Base-by-base conservation (phyloP, 2,888 invertebrate species). In the Hypena proboscidalis region DNA sequence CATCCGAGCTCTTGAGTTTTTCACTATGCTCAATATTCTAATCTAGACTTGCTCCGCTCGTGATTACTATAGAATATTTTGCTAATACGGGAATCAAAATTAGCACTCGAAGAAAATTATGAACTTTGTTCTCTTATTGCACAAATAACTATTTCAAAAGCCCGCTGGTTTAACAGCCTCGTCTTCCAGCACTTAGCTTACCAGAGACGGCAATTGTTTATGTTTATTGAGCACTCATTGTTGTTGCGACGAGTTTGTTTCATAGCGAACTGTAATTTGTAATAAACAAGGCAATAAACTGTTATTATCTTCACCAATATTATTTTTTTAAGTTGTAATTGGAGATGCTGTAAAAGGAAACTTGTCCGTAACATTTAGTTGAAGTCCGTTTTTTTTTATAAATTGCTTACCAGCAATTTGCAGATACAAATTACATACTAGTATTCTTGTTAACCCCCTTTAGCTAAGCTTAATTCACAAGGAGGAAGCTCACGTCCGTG, bases 141-240 rank as follows among this genome's bases (percentile, higher is more conserved):
- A n/a, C 3, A 4, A 23, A 8, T 9, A 8, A 23, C 3, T 2
- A 9, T 23, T 4, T 26, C 26, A 2, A 22, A 0, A 21, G n/a
- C n/a, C n/a, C 61, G 50, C 58, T 30, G 0, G 2, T 26, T 36
- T 46, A 20, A 30, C 30, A 45, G 64, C 57, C 58, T 23, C 51
- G 40, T 39, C 51, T 38, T 30, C 31, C 34, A 55, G 62, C 74
- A 71, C 74, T 77, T 70, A 70, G 59, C 49, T 71, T 69, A 51
- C 67, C 77, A 81, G 83, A 77, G 81, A 74, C 74, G 59, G 61
- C 77, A 76, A 80, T 81, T 81, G 84, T 82, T 85, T 83, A 85
- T 82, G 81, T 83, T 86, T 86, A 85, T 82, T 77, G 73, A 74
- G 68, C 70, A 75, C 79, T 85, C 82, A 83, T 84, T 83, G 82